These are phyloP conservation scores for Aeoliscus strigatus DNA, from an alignment of 2,797 vertebrate genomes.

Conservation along the genomic window DNA sequence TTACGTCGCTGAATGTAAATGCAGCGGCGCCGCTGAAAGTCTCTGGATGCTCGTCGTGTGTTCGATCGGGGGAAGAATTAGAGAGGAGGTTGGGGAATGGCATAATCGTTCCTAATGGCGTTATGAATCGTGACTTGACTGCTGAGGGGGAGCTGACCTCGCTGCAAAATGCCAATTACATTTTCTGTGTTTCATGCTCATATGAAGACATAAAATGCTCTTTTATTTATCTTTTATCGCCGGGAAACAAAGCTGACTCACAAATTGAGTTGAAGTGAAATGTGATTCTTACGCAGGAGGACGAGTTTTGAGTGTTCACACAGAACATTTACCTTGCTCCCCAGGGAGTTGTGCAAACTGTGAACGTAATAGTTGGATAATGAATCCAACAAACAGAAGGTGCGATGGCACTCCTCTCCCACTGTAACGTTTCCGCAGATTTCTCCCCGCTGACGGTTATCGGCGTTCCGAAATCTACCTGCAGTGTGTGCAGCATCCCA, in stretches of 20 bases:
- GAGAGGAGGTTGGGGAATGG: slow-evolving; percentile 35
- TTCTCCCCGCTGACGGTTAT: no score
- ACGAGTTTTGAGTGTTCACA: no score
- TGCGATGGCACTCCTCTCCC: slow-evolving; percentile 48
- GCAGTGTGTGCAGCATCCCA: no score
- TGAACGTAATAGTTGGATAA: slow-evolving; percentile 69
- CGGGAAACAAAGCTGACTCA: neutral
- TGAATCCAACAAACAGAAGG: slow-evolving; percentile 63
- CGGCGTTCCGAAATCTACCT: no score
- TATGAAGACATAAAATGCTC: neutral
- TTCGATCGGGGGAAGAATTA: slow-evolving; percentile 18
- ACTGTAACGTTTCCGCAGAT: slow-evolving; percentile 42
- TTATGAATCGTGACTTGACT: slow-evolving; percentile 37
- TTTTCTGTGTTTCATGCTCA: slow-evolving; percentile 1
- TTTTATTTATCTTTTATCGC: no score
- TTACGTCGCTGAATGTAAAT: slow-evolving; percentile 23
- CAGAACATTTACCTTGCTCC: slow-evolving; percentile 48
- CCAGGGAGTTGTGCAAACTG: slow-evolving; percentile 64
- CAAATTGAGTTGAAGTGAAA: slow-evolving; percentile 12
- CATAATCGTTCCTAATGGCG: slow-evolving; percentile 43
- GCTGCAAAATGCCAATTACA: slow-evolving; percentile 14
- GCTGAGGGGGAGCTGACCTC: no score
- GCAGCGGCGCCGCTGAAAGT: slow-evolving; percentile 12
- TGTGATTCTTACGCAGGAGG: no score
- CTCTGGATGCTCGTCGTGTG: slow-evolving; percentile 26